phyloP scores from a whole-genome alignment of 2,888 invertebrate genomes.

The Volucella inflata region DNA sequence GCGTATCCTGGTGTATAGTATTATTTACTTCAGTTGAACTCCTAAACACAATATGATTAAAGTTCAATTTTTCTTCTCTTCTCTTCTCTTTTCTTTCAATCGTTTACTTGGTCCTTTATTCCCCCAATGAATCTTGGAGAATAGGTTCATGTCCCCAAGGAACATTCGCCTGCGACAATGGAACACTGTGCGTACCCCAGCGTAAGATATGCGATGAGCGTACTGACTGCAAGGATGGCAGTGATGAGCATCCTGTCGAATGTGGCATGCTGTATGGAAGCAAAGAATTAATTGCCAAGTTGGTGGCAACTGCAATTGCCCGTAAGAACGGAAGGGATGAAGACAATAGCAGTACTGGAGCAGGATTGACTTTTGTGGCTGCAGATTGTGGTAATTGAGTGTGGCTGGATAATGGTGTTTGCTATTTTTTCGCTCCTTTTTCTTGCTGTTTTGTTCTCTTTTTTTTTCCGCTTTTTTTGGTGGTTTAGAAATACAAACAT shows the following conservation, averaged over 20 bases:
- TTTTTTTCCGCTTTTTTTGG: conserved; percentile 18
- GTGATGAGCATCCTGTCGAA: conserved; percentile 84
- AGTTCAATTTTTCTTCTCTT: conserved; percentile 68
- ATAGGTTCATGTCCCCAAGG: conserved; percentile 85
- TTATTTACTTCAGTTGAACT: conserved; percentile 29
- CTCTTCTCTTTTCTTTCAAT: conserved; percentile 42
- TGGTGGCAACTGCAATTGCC: conserved; percentile 81
- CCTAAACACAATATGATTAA: conserved; percentile 62
- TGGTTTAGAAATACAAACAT: conserved; percentile 81
- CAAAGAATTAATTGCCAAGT: conserved; percentile 81
- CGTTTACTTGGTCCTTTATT: conserved; percentile 45
- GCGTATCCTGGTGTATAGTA: conserved; percentile 29
- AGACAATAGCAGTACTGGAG: conserved; percentile 32
- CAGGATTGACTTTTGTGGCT: conserved; percentile 8
- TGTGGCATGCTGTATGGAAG: conserved; percentile 83
- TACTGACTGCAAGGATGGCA: conserved; percentile 84
- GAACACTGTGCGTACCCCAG: conserved; percentile 85
- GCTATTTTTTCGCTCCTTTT: conserved; percentile 42
- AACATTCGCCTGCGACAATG: conserved; percentile 85
- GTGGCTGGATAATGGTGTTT: conserved; percentile 52
- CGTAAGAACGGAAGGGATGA: conserved; percentile 37
- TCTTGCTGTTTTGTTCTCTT: conserved; percentile 1
- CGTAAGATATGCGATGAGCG: conserved; percentile 85
- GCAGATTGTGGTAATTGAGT: conserved; percentile 77
- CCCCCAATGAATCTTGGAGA: conserved; percentile 43